Conservation (phyloP, 2,888 invertebrate genomes). For the Hirtodrosophila trivittata region DNA sequence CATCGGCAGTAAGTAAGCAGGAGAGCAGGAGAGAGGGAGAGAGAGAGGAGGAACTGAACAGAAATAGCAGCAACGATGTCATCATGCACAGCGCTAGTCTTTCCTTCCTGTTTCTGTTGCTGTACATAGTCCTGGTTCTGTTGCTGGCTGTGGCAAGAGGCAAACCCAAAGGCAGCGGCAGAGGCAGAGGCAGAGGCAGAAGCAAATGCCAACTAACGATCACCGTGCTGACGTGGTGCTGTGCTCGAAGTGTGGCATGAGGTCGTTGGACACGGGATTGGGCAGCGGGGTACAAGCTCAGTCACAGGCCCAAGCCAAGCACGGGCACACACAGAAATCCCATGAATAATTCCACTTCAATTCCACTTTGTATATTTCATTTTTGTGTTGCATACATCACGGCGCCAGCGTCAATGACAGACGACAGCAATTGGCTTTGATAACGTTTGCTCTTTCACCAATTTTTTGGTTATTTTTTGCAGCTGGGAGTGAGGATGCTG, state of each 20-base stretch:
- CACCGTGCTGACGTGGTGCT: too few species aligned
- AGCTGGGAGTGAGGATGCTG: too few species aligned
- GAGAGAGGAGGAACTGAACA: slow-evolving; percentile 11
- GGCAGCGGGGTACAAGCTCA: slow-evolving; percentile 1
- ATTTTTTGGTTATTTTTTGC: too few species aligned
- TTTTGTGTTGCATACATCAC: slow-evolving; percentile 71
- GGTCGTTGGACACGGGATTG: too few species aligned
- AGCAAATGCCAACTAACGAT: neutral
- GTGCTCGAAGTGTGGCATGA: too few species aligned
- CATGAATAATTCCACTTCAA: slow-evolving; percentile 81
- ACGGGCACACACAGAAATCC: slow-evolving; percentile 51
- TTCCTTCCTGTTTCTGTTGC: slow-evolving; percentile 37
- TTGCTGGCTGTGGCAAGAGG: slow-evolving; percentile 32
- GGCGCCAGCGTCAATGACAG: slow-evolving; percentile 60
- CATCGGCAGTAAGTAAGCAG: slow-evolving; percentile 17
- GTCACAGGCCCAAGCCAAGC: slow-evolving; percentile 8
- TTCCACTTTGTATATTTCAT: slow-evolving; percentile 76
- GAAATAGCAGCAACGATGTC: slow-evolving; percentile 35
- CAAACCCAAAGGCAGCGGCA: neutral
- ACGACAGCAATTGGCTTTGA: slow-evolving; percentile 71
- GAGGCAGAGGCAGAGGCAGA: neutral
- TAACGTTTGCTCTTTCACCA: slow-evolving; percentile 49
- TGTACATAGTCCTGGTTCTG: slow-evolving; percentile 27
- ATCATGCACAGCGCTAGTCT: slow-evolving; percentile 43
- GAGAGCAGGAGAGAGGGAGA: slow-evolving; percentile 7